Evolutionary conservation across 2,888 invertebrate species (phyloP), one percentile per base, ranked within the genome.

Genomic region (Aporophyla lueneburgensis): DNA sequence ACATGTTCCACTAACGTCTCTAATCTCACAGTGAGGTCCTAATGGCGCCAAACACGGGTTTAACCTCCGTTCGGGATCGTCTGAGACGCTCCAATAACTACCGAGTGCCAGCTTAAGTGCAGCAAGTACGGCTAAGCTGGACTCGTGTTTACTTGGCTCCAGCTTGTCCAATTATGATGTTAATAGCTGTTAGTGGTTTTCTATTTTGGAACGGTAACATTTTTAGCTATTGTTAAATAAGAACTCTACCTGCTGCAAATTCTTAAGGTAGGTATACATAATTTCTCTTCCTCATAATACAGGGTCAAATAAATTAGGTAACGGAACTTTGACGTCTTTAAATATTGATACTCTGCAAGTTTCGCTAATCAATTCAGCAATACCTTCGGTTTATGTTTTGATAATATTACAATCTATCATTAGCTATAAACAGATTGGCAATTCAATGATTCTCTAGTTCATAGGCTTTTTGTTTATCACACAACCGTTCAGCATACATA

Each of bases 21-120:
- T 73, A 69, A 84, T 84, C 81, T 66, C 27, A 1, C 21, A 24
- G 33, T 51, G 49, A 69, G 24, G 59, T 56, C 14, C 40, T 33
- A 81, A 65, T 56, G 40, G 49, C 27, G 46, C 54, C 69, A 40
- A 79, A 70, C 61, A n/a, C 14, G 7, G 21, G 40, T 63, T 54
- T 40, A 80, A 56, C 40, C 69, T 49, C 40, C 27, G 7, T 69
- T 66, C 56, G 12, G 27, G 58, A 10, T 33, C 33, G 40, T 65
- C 19, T 49, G 40, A 5, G 27, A 49, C 16, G 51, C 66, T 63
- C 21, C 16, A 67, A 67, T 83, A 51, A 67, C 46, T 27, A 10
- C 59, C 24, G 24, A 72, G 72, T 27, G 43, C 19, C 6, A 67
- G 66, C 65, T 58, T 76, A 63, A 40, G 12, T 76, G 58, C 53